Percentiles rank a stretch among this genome's conserved stretches.
phyloP scores from a whole-genome alignment of 2,888 invertebrate genomes.

The Drosophila diplacantha region DNA sequence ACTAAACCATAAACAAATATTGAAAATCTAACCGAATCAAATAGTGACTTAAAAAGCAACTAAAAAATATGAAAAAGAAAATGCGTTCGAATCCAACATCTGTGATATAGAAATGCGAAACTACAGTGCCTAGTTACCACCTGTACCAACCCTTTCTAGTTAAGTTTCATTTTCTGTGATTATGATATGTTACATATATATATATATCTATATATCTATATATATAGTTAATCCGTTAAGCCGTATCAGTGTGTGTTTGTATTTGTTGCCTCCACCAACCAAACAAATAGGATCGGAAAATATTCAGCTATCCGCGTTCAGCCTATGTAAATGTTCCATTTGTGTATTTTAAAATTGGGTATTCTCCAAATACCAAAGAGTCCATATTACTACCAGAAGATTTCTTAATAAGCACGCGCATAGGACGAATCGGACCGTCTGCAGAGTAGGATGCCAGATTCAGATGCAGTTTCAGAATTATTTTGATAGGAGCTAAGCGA shows the following conservation, averaged over 20 bases:
- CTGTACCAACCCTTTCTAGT: conserved; percentile 47
- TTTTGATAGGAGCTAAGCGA: neutral
- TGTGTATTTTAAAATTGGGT: conserved; percentile 60
- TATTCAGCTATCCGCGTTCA: conserved; percentile 40
- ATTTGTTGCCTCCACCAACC: conserved; percentile 45
- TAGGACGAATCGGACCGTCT: conserved; percentile 18
- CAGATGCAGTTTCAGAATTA: neutral
- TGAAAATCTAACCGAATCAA: conserved; percentile 44
- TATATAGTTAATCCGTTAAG: conserved; percentile 43
- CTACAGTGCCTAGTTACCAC: conserved; percentile 40
- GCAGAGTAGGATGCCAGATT: neutral
- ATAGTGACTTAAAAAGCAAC: conserved; percentile 39
- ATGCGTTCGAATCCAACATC: conserved; percentile 12
- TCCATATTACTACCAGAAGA: conserved; percentile 78
- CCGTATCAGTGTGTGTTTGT: conserved; percentile 48
- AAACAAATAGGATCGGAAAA: conserved; percentile 22
- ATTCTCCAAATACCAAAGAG: conserved; percentile 77
- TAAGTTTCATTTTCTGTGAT: conserved; percentile 36
- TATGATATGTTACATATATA: conserved; percentile 37
- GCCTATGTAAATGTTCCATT: conserved; percentile 44
- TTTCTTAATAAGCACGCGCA: conserved; percentile 76
- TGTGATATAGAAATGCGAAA: conserved; percentile 28
- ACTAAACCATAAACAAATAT: conserved; percentile 48
- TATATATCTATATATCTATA: conserved; percentile 36
- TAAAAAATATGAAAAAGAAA: conserved; percentile 26